Conservation (phyloP, 2,888 invertebrate genomes). For the Plebejus argus region DNA sequence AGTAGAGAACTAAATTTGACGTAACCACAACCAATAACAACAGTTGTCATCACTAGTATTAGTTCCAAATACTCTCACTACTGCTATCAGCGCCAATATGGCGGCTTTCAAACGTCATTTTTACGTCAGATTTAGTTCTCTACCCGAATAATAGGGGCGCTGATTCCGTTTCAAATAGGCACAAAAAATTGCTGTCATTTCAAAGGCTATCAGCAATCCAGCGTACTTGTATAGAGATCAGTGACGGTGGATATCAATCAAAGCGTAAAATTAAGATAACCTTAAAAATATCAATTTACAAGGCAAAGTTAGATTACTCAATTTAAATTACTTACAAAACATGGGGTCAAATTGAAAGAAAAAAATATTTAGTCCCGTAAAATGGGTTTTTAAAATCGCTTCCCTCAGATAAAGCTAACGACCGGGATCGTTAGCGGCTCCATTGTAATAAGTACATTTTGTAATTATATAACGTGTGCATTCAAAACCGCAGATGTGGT, state of each 20-base stretch:
- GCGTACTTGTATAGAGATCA: too few species aligned
- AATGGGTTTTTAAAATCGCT: slow-evolving; percentile 30
- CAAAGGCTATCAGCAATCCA: too few species aligned
- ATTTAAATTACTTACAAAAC: background rate
- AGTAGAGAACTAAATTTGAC: too few species aligned
- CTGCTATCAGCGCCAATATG: too few species aligned
- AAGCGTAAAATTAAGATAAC: background rate
- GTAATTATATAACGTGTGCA: slow-evolving; percentile 12
- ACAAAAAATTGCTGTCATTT: too few species aligned
- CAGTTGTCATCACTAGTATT: too few species aligned
- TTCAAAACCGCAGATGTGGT: background rate
- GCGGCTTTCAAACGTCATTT: too few species aligned
- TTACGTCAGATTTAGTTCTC: too few species aligned
- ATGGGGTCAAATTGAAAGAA: background rate
- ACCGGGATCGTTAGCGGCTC: background rate
- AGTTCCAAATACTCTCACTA: too few species aligned
- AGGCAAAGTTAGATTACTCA: background rate
- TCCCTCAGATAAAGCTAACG: slow-evolving; percentile 19
- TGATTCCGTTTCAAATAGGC: too few species aligned
- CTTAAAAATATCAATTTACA: background rate
- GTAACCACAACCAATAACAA: too few species aligned
- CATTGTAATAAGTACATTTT: slow-evolving; percentile 2
- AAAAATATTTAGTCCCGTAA: slow-evolving; percentile 10
- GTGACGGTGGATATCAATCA: background rate
- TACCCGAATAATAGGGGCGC: too few species aligned